Base-by-base conservation (phyloP, 2,888 invertebrate species). In the Hylaea fasciaria region DNA sequence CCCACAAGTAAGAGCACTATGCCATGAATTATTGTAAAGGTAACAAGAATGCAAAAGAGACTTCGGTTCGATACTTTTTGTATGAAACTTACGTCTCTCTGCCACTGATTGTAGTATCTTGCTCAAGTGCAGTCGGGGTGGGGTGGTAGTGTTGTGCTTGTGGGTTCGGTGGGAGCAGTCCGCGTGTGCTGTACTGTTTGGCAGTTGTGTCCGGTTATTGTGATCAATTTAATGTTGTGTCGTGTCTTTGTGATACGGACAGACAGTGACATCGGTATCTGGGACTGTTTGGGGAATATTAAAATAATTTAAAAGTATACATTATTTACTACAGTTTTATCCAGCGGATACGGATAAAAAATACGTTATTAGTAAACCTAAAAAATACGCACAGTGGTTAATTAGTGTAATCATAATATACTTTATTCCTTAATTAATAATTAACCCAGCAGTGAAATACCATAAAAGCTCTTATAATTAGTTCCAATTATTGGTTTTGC, bases 1-100 rank as follows among this genome's bases (percentile, higher is more conserved):
- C 12, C 12, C 46, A 46, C 29, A 32, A 44, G n/a, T n/a, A n/a
- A n/a, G 44, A 49, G 35, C 39, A 13, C 44, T 51, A 51, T n/a
- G n/a, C 46, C 46, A 50, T 29, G 39, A 57, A 50, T 28, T 57
- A 32, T 57, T 45, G 49, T 45, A 45, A 44, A 47, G 32, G 16
- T 40, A 29, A 40, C 29, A 11, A 47, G 44, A 16, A 22, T 16
- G 37, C 39, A 50, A 29, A 28, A 50, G 16, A 17, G 22, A 13
- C 43, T 37, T 13, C 22, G 17, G 32, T 32, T 32, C 11, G 9
- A 29, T 17, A 12, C 11, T 47, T 35, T 45, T 28, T 45, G 29
- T 16, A 50, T 32, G 50, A 45, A 14, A 39, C 43, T 32, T 37
- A 46, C 32, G 35, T 53, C 17, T 0, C 28, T 55, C 12, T 47